A percentile compares a stretch with the other conserved stretches of the same genome.
Evolutionary conservation across 2,888 invertebrate species (phyloP).

Genomic region (Latheticus oryzae): DNA sequence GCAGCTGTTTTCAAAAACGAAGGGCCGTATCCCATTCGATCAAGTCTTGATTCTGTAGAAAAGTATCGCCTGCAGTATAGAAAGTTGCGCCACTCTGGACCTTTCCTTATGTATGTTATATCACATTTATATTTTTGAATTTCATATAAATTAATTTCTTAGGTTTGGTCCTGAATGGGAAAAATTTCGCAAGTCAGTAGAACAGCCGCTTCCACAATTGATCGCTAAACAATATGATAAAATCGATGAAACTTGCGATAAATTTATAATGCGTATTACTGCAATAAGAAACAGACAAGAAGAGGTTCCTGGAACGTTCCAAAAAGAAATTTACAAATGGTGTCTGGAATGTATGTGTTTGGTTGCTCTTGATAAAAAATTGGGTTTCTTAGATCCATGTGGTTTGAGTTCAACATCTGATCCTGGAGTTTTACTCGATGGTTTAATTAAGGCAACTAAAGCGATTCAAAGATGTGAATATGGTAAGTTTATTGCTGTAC

Average conservation of each 20-base stretch:
- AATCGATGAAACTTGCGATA: constrained; percentile 63
- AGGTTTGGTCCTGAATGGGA: constrained; percentile 74
- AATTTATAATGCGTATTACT: constrained; percentile 67
- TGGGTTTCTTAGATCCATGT: constrained; percentile 72
- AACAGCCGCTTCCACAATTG: constrained; percentile 65
- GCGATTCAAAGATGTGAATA: constrained; percentile 73
- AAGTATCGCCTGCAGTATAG: constrained; percentile 72
- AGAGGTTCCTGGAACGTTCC: constrained; percentile 71
- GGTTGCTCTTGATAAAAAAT: constrained; percentile 70
- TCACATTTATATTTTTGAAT: background rate
- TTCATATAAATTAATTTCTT: background rate
- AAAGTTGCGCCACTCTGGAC: constrained; percentile 68
- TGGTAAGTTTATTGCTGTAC: too few relatives aligned
- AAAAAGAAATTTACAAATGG: constrained; percentile 75
- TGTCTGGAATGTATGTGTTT: constrained; percentile 74
- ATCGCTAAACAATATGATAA: constrained; percentile 65
- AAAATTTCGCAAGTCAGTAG: constrained; percentile 68
- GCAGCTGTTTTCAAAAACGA: constrained; percentile 73
- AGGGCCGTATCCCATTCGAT: constrained; percentile 71
- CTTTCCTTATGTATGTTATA: constrained; percentile 69
- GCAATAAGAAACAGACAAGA: constrained; percentile 72
- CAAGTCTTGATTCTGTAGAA: constrained; percentile 73
- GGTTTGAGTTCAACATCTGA: constrained; percentile 69
- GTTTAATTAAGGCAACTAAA: constrained; percentile 69
- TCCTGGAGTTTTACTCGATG: constrained; percentile 70